Base-by-base conservation (phyloP, 2,797 vertebrate genomes). In the Spinus olivaceus region DNA sequence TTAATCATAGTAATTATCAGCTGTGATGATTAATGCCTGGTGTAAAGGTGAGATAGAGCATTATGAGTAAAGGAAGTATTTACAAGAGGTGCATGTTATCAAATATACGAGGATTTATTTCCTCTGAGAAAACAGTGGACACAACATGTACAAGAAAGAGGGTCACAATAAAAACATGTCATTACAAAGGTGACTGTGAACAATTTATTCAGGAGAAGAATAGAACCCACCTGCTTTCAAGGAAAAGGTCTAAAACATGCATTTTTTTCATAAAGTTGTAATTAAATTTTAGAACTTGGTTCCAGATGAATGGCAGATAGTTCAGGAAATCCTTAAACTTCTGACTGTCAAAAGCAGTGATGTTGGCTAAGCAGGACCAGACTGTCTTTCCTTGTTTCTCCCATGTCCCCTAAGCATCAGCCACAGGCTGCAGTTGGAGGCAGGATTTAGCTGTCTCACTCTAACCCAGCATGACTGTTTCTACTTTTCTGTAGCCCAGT, bases 1-100 rank as follows among this genome's bases (percentile, higher is more conserved):
- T 92, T 76, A 79, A 51, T 74, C 70, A 41, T 17, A 50, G 30
- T 44, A 72, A 84, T 92, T 86, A 86, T 76, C 57, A 69, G n/a
- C 57, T 88, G 70, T 54, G 53, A 50, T 78, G 28, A 51, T 84
- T 81, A 84, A 78, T 88, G 70, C 35, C 35, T 84, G 51, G 21
- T 72, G 73, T 69, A 81, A 76, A 81, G 63, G 53, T 61, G 66
- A 86, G n/a, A 11, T 16, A 35, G 47, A 73, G 8, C 13, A 17
- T 81, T 77, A 49, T 47, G 44, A 84, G 65, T 57, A 78, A 39
- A 33, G 3, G 20, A 25, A 76, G 5, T 23, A 70, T 81, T 90
- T 81, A 12, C 23, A 25, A 10, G 17, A 56, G 56, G 14, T 47
- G 32, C 14, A 42, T 59, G 22, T 35, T 77, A 24, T 16, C 32